A percentile compares a stretch with the other conserved stretches of the same genome.
Conservation (phyloP, 2,113 vertebrate genomes). For the Sphaerodactylus townsendi region DNA sequence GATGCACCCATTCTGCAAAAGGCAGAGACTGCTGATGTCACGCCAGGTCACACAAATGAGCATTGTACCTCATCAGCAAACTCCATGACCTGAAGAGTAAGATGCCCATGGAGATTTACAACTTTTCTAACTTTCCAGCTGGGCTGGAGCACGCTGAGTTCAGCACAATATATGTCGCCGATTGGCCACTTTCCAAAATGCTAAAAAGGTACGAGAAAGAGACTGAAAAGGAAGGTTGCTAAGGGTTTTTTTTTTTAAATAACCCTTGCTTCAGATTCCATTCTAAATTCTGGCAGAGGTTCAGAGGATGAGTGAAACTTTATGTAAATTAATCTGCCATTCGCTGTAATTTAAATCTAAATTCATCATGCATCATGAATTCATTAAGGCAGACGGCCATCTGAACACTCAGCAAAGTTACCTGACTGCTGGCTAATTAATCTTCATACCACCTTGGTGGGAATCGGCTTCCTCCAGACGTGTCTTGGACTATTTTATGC, state of each 20-base stretch:
- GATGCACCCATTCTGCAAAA: not conserved
- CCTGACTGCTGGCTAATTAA: not conserved
- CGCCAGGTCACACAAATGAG: slow-evolving; percentile 18
- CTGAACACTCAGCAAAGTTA: slow-evolving; percentile 37
- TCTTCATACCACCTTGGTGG: not conserved
- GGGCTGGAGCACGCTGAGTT: slow-evolving; percentile 37
- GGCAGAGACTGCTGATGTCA: not conserved
- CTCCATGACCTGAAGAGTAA: slow-evolving; percentile 54
- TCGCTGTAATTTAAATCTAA: slow-evolving; percentile 31
- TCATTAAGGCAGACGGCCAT: slow-evolving; percentile 30
- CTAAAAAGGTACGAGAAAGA: slow-evolving; percentile 28
- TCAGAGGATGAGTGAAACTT: slow-evolving; percentile 6
- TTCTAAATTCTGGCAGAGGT: slow-evolving; percentile 12
- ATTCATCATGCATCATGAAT: slow-evolving; percentile 39
- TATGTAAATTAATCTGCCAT: slow-evolving; percentile 34
- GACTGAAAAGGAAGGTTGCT: not conserved
- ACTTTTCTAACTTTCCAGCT: slow-evolving; percentile 51
- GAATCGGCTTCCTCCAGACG: not conserved
- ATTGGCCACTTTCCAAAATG: slow-evolving; percentile 23
- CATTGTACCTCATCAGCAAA: slow-evolving; percentile 32
- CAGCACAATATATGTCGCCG: slow-evolving; percentile 52
- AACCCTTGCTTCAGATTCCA: not conserved
- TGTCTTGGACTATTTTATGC: not conserved
- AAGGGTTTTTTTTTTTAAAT: not conserved
- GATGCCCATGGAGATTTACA: slow-evolving; percentile 58